Conservation (phyloP, 2,888 invertebrate species). For the Nemotelus pantherinus region DNA sequence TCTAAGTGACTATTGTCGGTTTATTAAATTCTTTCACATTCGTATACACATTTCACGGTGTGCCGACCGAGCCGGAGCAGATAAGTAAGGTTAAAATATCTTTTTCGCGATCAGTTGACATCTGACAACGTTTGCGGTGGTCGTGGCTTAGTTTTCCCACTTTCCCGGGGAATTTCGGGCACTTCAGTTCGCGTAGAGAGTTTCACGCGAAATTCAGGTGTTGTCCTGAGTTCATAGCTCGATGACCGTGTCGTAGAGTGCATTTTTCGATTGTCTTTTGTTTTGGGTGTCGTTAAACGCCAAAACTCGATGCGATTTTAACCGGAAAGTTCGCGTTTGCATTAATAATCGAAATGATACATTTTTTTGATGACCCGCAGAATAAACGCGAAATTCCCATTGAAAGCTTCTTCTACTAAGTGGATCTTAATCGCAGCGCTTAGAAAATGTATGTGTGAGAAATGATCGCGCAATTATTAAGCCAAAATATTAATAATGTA, state of each 20-base stretch:
- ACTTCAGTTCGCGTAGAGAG: background rate
- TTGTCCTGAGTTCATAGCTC: no score
- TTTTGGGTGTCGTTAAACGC: no score
- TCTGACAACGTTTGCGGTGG: slow-evolving; percentile 59
- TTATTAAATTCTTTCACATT: slow-evolving; percentile 39
- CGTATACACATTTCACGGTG: slow-evolving; percentile 3
- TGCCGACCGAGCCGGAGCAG: slow-evolving; percentile 6
- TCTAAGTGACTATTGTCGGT: background rate
- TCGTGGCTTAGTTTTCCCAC: slow-evolving; percentile 22
- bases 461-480: slow-evolving; percentile 1
- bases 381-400: no score
- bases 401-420: no score
- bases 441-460: background rate
- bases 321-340: background rate
- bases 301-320: background rate
- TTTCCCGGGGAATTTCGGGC: background rate
- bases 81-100: slow-evolving; percentile 24
- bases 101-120: slow-evolving; percentile 63
- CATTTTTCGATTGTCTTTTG: no score
- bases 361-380: no score
- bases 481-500: slow-evolving; percentile 31
- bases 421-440: no score
- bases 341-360: background rate
- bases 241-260: no score
- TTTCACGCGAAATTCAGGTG: no score